Evolutionary conservation across 2,113 vertebrate genomes (phyloP), one percentile per base, ranked within the genome.

Genomic region (Brachionichthys hirsutus): DNA sequence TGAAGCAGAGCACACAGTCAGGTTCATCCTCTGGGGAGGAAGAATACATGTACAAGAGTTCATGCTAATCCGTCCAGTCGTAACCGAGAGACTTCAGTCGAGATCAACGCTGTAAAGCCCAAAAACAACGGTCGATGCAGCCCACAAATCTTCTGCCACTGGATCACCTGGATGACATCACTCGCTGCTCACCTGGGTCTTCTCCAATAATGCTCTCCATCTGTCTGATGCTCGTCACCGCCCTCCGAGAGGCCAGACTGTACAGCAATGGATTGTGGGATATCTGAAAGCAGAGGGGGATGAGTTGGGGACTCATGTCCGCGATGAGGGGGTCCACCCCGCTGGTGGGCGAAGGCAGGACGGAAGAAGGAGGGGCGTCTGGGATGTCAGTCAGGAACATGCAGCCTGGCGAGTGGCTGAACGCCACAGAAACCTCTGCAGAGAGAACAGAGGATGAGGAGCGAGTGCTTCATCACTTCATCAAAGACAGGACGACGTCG

Each of bases 191-290:
- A 97, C 95, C 94, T 89, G 94, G 93, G 77, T 95, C 93, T 51
- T 84, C 61, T 58, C 79, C 88, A 58, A 94, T 91, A 0, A 92
- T 73, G 0, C 17, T 59, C 79, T 97, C 93, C 16, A 94, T 77
- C 1, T 68, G 51, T 43, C 83, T 75, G 82, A 97, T 93, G 74
- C 77, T 92, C 19, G 47, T 67, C 18, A 77, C 78, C 0, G 87
- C 89, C 11, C 79, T 71, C 66, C 71, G 67, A 3, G 94, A 95
- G 1, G 81, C 85, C n/a, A 93, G 38, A 67, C 93, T 95, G 56
- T 92, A 95, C 57, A 89, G 85, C 79, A 93, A 55, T 60, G 94
- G 94, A 63, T 91, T 85, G 49, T 83, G 82, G 76, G 93, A 94
- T 70, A 95, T 80, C 57, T 50, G 66, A 20, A 91, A 84, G 59